Base-by-base conservation (phyloP, 2,888 invertebrate species). In the Archaeoteleia sp. region DNA sequence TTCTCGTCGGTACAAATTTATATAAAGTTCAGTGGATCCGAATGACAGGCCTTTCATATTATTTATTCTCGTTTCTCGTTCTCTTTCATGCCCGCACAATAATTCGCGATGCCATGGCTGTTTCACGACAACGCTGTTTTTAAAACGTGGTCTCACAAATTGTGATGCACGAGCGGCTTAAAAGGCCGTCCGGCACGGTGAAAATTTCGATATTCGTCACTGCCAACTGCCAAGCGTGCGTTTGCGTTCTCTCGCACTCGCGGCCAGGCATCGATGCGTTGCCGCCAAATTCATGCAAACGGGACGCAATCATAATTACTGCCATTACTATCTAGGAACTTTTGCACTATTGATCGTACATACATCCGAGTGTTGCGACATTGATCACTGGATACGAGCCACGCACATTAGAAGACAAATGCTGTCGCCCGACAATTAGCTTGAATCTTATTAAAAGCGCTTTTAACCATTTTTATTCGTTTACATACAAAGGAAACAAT, bases 171-270 rank as follows among this genome's bases (percentile, higher is more conserved):
- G 74, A 75, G 76, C 71, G 71, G 71, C 70, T 73, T 69, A 71
- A 74, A 74, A 74, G 62, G 67, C 67, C 61, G 45, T 62, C 12
- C 48, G 34, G 43, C 43, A 42, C 60, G 40, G 34, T 48, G 58
- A 71, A 73, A 74, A 74, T 77, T 78, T 70, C 63, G 72, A 78
- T 72, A 76, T 77, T 76, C 75, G 74, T 75, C 73, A 75, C 74
- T 75, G 75, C 73, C 76, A 74, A 73, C 69, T 72, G 69, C 73
- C 72, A 62, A 48, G 61, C 67, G 40, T 46, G 27, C 43, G 9
- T 10, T 30, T 9, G 2, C 9, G 30, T 10, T 10, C 30, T 2
- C 3, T 30, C 30, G 30, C 9, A 2, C 30, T 10, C 10, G 30
- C 10, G 30, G 10, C 10, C 30, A 6, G 10, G 10, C 27, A 29